phyloP scores from a whole-genome alignment of 1,140 invertebrate genomes.

The Listronotus oregonensis region DNA sequence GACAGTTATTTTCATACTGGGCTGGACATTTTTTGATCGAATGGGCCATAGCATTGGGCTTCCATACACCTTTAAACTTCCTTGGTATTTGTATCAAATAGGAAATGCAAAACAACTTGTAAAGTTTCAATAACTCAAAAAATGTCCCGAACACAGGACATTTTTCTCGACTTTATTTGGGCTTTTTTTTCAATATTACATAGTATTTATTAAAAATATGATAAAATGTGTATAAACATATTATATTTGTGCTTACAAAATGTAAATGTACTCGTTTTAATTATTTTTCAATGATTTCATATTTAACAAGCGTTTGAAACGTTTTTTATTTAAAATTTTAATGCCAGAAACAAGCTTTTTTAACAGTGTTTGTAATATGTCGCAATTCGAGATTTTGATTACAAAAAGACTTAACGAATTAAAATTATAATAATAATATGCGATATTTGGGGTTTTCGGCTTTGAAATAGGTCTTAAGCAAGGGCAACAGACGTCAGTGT shows the following conservation, averaged over 20 bases:
- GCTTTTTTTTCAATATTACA: constrained; percentile 41
- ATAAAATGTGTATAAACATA: constrained; percentile 56
- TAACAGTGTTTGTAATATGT: neutral
- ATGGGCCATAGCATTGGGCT: no score
- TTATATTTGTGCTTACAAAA: constrained; percentile 54
- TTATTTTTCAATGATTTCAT: constrained; percentile 21
- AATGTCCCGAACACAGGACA: constrained; percentile 14
- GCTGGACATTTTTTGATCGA: no score
- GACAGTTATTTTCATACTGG: no score
- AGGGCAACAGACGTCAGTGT: no score
- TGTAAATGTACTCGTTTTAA: constrained; percentile 45
- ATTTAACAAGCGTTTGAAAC: constrained; percentile 31
- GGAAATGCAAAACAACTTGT: no score
- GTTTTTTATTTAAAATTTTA: constrained; percentile 39
- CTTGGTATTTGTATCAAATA: no score
- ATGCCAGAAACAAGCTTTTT: constrained; percentile 42
- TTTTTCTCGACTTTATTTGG: constrained; percentile 32
- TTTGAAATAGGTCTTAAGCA: no score
- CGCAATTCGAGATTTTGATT: neutral
- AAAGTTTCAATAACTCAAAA: constrained; percentile 18
- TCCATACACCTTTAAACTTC: no score
- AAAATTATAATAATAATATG: no score
- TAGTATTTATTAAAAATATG: constrained; percentile 54
- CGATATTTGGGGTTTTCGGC: neutral
- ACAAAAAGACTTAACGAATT: no score